These are phyloP conservation scores for Calycopis cecrops DNA, from an alignment of 1,140 invertebrate species.

Conservation along the genomic window DNA sequence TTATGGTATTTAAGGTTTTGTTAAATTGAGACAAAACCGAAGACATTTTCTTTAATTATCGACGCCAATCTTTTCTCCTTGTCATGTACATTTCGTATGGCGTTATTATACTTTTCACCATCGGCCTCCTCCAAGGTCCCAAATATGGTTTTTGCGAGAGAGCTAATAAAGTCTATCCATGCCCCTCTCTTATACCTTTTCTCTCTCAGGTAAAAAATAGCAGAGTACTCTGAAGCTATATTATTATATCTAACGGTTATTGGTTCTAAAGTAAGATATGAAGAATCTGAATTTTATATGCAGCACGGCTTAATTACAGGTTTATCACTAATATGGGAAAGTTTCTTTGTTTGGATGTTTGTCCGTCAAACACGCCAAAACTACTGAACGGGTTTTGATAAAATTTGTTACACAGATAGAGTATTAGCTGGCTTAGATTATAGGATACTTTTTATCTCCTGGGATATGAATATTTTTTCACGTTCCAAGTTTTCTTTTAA, in stretches of 20 bases:
- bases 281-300: slow-evolving; percentile 18
- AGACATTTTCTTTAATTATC: slow-evolving; percentile 25
- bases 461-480: no score
- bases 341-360: no score
- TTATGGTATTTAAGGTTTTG: slow-evolving; percentile 26
- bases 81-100: slow-evolving; percentile 20
- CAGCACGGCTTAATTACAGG: no score
- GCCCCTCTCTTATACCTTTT: slow-evolving; percentile 9
- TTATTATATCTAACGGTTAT: slow-evolving; percentile 23
- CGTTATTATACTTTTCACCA: slow-evolving; percentile 21
- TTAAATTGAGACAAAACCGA: slow-evolving; percentile 22
- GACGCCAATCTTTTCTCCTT: slow-evolving; percentile 18
- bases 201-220: slow-evolving; percentile 22
- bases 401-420: no score
- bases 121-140: slow-evolving; percentile 30
- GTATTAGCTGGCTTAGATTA: no score
- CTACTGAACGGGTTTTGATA: no score
- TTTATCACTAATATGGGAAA: no score
- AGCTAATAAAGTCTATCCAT: slow-evolving; percentile 27
- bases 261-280: slow-evolving; percentile 22
- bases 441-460: no score
- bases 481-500: no score
- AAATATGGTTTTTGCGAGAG: slow-evolving; percentile 25
- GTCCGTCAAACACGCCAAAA: no score
- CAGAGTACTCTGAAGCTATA: slow-evolving; percentile 22